These are phyloP conservation scores for Oscheius sp. DNA, from an alignment of 2,888 invertebrate genomes.

Conservation along the genomic window DNA sequence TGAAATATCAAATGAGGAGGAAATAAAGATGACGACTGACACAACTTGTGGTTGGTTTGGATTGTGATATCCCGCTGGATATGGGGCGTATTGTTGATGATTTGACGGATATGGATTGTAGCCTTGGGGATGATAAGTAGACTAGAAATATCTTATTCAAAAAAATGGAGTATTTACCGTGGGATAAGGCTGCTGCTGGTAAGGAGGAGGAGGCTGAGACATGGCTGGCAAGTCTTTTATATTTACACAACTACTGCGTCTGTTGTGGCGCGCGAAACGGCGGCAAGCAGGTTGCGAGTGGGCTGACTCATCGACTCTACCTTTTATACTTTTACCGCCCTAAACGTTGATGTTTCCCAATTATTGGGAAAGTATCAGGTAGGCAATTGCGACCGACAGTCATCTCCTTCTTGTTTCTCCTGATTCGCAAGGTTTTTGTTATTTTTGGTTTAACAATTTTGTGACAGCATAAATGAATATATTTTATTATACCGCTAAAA, in stretches of 20 bases:
- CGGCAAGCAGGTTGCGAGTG: neutral
- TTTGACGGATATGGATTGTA: constrained; percentile 57
- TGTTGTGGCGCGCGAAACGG: neutral
- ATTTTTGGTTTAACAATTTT: no score
- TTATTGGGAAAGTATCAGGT: neutral
- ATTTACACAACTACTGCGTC: constrained; percentile 17
- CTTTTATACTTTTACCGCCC: neutral
- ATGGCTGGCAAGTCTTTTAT: constrained; percentile 7
- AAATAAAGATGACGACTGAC: constrained; percentile 46
- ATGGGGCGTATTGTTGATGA: constrained; percentile 40
- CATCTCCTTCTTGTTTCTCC: neutral
- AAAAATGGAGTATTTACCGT: neutral
- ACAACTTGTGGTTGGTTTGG: constrained; percentile 66
- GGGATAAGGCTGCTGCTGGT: constrained; percentile 32
- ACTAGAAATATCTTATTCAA: constrained; percentile 20
- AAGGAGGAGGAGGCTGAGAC: constrained; percentile 35
- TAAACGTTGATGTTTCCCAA: neutral
- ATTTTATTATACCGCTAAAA: constrained; percentile 4
- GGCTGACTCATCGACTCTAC: constrained; percentile 4
- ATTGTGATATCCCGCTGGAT: constrained; percentile 63
- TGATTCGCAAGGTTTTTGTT: neutral
- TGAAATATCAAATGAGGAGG: constrained; percentile 25
- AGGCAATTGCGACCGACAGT: neutral
- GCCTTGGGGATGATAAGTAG: constrained; percentile 43
- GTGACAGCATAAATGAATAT: neutral